Conservation (phyloP, 2,797 vertebrate genomes). For the Brachymystax lenok region DNA sequence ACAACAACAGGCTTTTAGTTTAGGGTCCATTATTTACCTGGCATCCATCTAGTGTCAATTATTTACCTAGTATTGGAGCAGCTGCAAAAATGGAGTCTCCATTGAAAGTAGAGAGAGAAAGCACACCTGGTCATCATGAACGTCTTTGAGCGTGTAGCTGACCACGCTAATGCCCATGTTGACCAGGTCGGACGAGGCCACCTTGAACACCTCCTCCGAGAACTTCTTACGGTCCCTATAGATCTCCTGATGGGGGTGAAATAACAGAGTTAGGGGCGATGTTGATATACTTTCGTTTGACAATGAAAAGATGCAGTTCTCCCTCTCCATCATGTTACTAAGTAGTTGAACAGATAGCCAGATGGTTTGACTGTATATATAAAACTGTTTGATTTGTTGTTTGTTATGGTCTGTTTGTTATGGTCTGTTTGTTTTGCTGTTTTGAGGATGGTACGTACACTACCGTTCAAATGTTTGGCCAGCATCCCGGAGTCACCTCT, state of each 20-base stretch:
- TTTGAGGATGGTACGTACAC: no score
- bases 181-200: constrained; percentile 91
- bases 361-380: no score
- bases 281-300: background rate
- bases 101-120: background rate
- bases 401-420: no score
- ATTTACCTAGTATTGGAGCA: background rate
- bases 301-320: no score
- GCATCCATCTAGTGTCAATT: background rate
- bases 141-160: constrained; percentile 93
- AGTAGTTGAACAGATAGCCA: no score
- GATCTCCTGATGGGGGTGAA: constrained; percentile 79
- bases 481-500: no score
- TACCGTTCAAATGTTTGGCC: no score
- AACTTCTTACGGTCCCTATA: constrained; percentile 96
- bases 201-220: constrained; percentile 92
- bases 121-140: constrained; percentile 89
- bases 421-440: no score
- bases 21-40: background rate
- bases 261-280: background rate
- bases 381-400: no score
- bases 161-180: constrained; percentile 97
- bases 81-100: background rate
- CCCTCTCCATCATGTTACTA: no score
- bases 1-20: background rate